These are phyloP conservation scores for Cisticola juncidis DNA, from an alignment of 2,113 vertebrate genomes.

Conservation along the genomic window DNA sequence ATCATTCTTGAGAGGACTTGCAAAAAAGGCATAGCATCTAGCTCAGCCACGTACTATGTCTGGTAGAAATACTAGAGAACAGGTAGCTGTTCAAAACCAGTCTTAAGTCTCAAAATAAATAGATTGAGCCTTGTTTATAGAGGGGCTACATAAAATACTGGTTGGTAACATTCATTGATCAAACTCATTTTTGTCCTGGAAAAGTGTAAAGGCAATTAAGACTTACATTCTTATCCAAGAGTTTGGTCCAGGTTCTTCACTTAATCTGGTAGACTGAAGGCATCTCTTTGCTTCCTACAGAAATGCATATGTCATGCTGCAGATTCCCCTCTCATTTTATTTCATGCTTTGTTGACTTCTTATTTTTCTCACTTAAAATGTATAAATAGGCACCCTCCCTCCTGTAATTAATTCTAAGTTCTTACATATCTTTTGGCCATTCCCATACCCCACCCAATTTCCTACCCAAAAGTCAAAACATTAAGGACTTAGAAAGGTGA, in stretches of 20 bases:
- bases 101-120: neutral
- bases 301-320: neutral
- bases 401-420: neutral
- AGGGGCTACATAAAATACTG: neutral
- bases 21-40: neutral
- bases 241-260: neutral
- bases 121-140: neutral
- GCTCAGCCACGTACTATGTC: neutral
- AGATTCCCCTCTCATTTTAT: neutral
- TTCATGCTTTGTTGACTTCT: neutral
- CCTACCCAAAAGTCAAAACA: neutral
- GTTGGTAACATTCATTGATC: neutral
- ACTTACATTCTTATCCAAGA: neutral
- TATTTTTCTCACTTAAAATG: neutral
- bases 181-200: neutral
- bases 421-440: neutral
- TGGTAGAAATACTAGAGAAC: neutral
- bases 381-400: neutral
- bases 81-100: neutral
- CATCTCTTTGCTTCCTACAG: neutral
- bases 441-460: neutral
- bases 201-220: neutral
- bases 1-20: neutral
- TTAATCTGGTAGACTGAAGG: neutral
- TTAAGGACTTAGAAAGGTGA: neutral